phyloP scores from a whole-genome alignment of 2,797 vertebrate genomes.

The Paratrypauchen microcephalus region DNA sequence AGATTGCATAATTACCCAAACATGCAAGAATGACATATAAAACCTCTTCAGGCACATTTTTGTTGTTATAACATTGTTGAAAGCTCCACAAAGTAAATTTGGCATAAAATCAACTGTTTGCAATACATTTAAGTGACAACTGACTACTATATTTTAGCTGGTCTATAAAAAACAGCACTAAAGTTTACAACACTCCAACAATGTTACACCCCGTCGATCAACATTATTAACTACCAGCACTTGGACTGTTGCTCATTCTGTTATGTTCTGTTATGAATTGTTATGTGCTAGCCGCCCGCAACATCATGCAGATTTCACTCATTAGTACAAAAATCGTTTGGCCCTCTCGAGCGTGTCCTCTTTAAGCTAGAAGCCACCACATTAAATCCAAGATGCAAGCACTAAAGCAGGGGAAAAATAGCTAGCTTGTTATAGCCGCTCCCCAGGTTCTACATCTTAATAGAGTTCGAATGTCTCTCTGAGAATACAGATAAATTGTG shows the following conservation, averaged over 20 bases:
- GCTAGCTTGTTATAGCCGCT: conserved; percentile 21
- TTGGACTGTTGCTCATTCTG: conserved; percentile 42
- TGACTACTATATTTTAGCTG: conserved; percentile 13
- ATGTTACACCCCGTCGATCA: conserved; percentile 51
- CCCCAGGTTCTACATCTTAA: conserved; percentile 24
- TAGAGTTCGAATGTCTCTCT: conserved; percentile 21
- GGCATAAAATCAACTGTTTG: not conserved
- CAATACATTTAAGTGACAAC: conserved; percentile 25
- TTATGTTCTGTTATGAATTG: conserved; percentile 42
- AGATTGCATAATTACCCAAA: too few relatives aligned
- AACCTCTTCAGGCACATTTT: too few relatives aligned
- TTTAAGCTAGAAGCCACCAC: conserved; percentile 32
- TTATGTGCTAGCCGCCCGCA: conserved; percentile 57
- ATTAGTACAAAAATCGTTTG: conserved; percentile 49
- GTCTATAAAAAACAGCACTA: conserved; percentile 1
- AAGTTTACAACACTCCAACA: conserved; percentile 20
- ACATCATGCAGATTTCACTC: conserved; percentile 48
- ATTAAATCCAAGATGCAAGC: conserved; percentile 19
- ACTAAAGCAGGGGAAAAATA: conserved; percentile 11
- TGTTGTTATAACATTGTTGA: too few relatives aligned
- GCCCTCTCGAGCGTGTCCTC: conserved; percentile 35
- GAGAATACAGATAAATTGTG: conserved; percentile 23
- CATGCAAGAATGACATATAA: too few relatives aligned
- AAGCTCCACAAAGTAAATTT: too few relatives aligned
- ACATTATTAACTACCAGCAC: conserved; percentile 57